These are phyloP conservation scores for Caenorhabditis angaria DNA, from an alignment of 2,888 invertebrate genomes.

Conservation along the genomic window DNA sequence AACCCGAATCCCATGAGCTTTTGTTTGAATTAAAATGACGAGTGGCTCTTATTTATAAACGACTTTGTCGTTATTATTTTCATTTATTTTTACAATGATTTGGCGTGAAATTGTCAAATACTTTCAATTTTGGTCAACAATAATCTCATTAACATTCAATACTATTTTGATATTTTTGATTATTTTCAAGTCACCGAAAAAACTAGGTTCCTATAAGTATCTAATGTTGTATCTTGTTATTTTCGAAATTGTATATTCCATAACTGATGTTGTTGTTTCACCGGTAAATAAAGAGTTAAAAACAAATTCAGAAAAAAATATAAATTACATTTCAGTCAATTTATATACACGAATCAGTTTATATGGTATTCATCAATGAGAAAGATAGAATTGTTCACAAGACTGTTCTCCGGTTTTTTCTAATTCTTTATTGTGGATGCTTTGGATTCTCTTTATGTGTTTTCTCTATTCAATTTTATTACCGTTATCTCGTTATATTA, in stretches of 20 bases:
- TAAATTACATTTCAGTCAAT: conserved; percentile 4
- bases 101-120: neutral
- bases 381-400: conserved; percentile 5
- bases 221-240: conserved; percentile 4
- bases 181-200: conserved; percentile 10
- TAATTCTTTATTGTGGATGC: conserved; percentile 12
- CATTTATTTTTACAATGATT: neutral
- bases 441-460: conserved; percentile 19
- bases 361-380: conserved; percentile 14
- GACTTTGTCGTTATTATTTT: too few species aligned
- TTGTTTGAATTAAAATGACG: too few species aligned
- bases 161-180: neutral
- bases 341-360: conserved; percentile 10
- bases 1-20: too few species aligned
- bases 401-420: conserved; percentile 8
- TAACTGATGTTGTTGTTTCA: conserved; percentile 11
- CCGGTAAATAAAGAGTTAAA: conserved; percentile 11
- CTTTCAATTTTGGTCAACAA: neutral
- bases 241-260: conserved; percentile 10
- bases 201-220: conserved; percentile 13
- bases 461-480: conserved; percentile 20
- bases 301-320: neutral
- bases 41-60: too few species aligned
- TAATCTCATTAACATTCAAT: neutral
- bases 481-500: conserved; percentile 16